Base-by-base conservation (phyloP, 2,797 vertebrate genomes). In the Chaunax sp. region DNA sequence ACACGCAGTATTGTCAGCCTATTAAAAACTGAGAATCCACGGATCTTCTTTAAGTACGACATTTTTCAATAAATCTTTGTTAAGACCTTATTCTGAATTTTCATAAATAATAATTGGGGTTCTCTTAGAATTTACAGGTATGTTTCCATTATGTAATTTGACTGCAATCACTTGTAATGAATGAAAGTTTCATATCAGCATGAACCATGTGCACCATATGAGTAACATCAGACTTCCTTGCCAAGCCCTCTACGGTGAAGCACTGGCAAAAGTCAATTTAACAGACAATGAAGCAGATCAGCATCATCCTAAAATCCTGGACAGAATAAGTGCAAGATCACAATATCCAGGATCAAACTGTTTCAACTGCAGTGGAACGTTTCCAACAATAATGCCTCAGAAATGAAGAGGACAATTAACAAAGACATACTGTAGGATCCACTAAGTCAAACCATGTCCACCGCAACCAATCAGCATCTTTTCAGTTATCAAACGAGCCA, bases 1-100 rank as follows among this genome's bases (percentile, higher is more conserved):
- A 47, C 57, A 76, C 19, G 19, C 20, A 41, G 56, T 54, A 20
- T 52, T 50, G 25, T 64, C 65, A 61, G 45, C 72, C 76, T 63
- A 58, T 56, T 64, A 58, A 75, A 47, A 74, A 58, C 33, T 55
- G 56, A 59, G 1, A 64, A 73, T 46, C 52, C 64, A 16, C 25
- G 25, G 12, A 19, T 62, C 9, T 41, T 28, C 54, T 28, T 57
- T 50, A 14, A 16, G 16, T 19, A 41, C 2, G 14, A 16, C 37
- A 47, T 46, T 23, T 40, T 5, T 16, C n/a, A 40, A 1, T 3
- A 18, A 15, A 5, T 18, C 10, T 37, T 37, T 37, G 12, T 37
- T 37, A 37, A 14, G 5, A 30, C 28, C 28, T 30, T 30, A 30
- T 5, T 30, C 28, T 30, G 28, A 30, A 30, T 30, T 30, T 11